Base-by-base conservation (phyloP, 2,797 vertebrate species). In the Periparus ater region DNA sequence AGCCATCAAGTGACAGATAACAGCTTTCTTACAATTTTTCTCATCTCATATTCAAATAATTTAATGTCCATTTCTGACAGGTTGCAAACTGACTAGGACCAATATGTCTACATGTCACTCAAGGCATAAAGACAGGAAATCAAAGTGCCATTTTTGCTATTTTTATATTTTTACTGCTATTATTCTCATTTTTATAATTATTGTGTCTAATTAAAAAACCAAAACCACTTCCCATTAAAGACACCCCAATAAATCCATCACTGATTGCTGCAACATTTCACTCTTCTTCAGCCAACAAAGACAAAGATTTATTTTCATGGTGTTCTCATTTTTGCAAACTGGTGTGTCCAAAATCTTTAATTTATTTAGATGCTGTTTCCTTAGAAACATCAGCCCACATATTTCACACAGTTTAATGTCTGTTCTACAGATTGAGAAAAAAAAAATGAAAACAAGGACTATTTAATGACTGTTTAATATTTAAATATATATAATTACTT, bases 301-400 rank as follows among this genome's bases (percentile, higher is more conserved):
- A 21, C 14, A 85, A 88, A 71, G 32, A 79, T 85, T 80, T 85
- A 18, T 85, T 89, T 81, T 91, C 34, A 61, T 67, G 18, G 4
- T 85, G 27, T 63, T 34, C 27, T 93, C 40, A 74, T 55, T 95
- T 93, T 80, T 89, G 15, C 51, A 44, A 27, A 30, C 8, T 76
- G 10, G 13, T 62, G 12, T 67, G 48, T 82, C 47, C 30, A 82
- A 83, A 76, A 51, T 80, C 17, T 93, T 86, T 27, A 53, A 15
- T 90, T 86, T 91, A 84, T 89, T 92, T 29, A n/a, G 22, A 72
- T 54, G 10, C 2, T 55, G n/a, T 89, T 91, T 94, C 78, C 77
- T 81, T 70, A 82, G 89, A 93, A 93, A 94, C 55, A 72, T 29
- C 17, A 63, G 50, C 36, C 54, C 48, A 78, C 55, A 36, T 62